Base-by-base conservation (phyloP, 1,140 invertebrate genomes). In the Anadara kagoshimensis region DNA sequence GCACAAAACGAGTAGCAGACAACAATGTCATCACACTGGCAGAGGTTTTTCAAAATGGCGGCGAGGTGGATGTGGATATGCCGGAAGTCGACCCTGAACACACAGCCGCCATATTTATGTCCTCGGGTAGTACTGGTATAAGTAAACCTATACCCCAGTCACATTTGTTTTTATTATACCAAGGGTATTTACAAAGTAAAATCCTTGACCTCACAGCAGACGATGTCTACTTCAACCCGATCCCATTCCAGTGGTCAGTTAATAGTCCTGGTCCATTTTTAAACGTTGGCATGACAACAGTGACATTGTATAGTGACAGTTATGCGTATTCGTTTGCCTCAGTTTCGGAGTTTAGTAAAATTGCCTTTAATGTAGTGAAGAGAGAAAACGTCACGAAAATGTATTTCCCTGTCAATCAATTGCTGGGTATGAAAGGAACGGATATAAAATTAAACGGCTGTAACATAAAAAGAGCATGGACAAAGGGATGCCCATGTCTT, bases 61-160 rank as follows among this genome's bases (percentile, higher is more conserved):
- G 8, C 14, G 26, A 29, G 5, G 12, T 20, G 16, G 18, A 26
- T 4, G 63, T 54, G 11, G 12, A 18, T n/a, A 36, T 71, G 5
- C 59, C 69, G 0, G 11, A n/a, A 64, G 22, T 71, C 26, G 41
- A 53, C 41, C 69, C 69, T 8, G 69, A 71, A n/a, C 43, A 63
- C 36, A 11, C 36, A 10, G 49, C 47, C 45, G 18, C 56, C 1
- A 36, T 71, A 3, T 71, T 64, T 29, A 54, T 61, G 4, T 63
- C 69, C 8, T 71, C 69, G 1, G 69, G 69, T 29, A 63, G 59
- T n/a, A 44, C 69, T 2, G 69, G 69, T n/a, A 61, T 20, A 26
- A 59, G 59, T 20, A 71, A 71, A 56, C 63, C 63, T 45, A 41
- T 63, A 0, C 36, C 29, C 12, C 51, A 63, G 20, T 45, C 59